These are phyloP conservation scores for Sarcophaga caerulescens DNA, from an alignment of 2,888 invertebrate species.

Conservation along the genomic window DNA sequence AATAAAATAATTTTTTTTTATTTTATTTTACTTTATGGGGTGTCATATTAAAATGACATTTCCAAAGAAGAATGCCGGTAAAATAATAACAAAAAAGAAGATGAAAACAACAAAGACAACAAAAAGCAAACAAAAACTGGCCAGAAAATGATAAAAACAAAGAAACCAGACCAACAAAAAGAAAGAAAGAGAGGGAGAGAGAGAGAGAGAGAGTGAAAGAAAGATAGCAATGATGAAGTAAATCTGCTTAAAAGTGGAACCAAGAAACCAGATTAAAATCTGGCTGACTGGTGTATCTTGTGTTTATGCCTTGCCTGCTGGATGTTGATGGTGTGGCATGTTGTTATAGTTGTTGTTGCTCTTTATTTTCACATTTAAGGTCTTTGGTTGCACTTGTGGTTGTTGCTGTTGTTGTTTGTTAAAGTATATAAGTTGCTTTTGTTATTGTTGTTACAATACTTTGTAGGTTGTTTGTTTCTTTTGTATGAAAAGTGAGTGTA, in stretches of 20 bases:
- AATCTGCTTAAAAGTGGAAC: not conserved
- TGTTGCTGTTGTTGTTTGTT: slow-evolving; percentile 4
- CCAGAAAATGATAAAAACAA: slow-evolving; percentile 21
- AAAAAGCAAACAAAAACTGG: not conserved
- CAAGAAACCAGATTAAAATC: slow-evolving; percentile 47
- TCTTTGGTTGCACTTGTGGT: slow-evolving; percentile 45
- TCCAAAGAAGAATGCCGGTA: slow-evolving; percentile 48
- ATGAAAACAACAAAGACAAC: slow-evolving; percentile 6
- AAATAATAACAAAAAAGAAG: slow-evolving; percentile 41
- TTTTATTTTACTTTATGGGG: slow-evolving; percentile 25
- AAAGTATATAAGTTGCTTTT: slow-evolving; percentile 33
- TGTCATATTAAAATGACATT: slow-evolving; percentile 53
- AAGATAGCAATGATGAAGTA: not conserved
- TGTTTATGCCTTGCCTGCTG: slow-evolving; percentile 3
- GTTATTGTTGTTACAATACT: slow-evolving; percentile 10
- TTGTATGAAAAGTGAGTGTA: slow-evolving; percentile 70
- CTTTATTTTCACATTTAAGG: slow-evolving; percentile 39
- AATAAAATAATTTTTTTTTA: slow-evolving; percentile 13
- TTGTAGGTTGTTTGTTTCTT: not conserved
- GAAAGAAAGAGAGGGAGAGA: not conserved
- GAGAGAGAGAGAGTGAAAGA: not conserved
- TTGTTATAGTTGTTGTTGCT: slow-evolving; percentile 25
- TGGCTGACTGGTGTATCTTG: not conserved
- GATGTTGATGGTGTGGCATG: not conserved
- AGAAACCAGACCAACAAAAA: slow-evolving; percentile 7